Percentiles rank a stretch among this genome's conserved stretches.
These are phyloP conservation scores for Stigmatopora argus DNA, from an alignment of 2,113 vertebrate species.

Conservation along the genomic window DNA sequence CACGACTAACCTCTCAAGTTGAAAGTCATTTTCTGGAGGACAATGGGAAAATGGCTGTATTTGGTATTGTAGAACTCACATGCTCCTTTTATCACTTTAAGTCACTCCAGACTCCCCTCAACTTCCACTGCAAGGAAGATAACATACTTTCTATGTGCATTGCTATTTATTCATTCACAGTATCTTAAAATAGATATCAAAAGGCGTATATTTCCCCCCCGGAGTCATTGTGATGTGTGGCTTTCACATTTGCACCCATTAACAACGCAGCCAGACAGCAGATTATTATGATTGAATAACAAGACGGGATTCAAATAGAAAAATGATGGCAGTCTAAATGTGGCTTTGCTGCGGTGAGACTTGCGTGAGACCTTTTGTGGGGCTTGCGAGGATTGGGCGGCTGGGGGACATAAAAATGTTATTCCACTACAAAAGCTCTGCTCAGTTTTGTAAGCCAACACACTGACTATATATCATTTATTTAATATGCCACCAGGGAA, in stretches of 20 bases:
- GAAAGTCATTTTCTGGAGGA: conserved; percentile 14
- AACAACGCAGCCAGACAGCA: not conserved
- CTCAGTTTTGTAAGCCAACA: conserved; percentile 7
- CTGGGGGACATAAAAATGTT: conserved; percentile 23
- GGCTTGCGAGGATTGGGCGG: conserved; percentile 6
- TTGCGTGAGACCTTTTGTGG: conserved; percentile 19
- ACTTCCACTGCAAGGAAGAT: conserved; percentile 1
- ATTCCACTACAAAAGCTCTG: conserved; percentile 22
- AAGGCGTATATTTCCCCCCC: not conserved
- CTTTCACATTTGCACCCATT: conserved; percentile 14
- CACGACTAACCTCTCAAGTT: conserved; percentile 1
- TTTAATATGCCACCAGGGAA: conserved; percentile 4
- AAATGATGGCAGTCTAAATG: conserved; percentile 4
- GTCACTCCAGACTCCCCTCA: conserved; percentile 5
- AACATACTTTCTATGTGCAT: conserved; percentile 3
- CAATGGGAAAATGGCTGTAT: conserved; percentile 7
- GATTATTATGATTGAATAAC: conserved; percentile 4
- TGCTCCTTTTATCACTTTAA: conserved; percentile 3
- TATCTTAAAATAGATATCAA: conserved; percentile 18
- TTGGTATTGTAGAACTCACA: not conserved
- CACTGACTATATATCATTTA: conserved; percentile 9
- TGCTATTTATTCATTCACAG: conserved; percentile 14
- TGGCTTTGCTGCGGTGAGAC: conserved; percentile 1
- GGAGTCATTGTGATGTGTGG: conserved; percentile 4
- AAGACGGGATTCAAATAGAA: not conserved